These are phyloP conservation scores for Eupithecia tripunctaria DNA, from an alignment of 2,888 invertebrate genomes.

Conservation along the genomic window DNA sequence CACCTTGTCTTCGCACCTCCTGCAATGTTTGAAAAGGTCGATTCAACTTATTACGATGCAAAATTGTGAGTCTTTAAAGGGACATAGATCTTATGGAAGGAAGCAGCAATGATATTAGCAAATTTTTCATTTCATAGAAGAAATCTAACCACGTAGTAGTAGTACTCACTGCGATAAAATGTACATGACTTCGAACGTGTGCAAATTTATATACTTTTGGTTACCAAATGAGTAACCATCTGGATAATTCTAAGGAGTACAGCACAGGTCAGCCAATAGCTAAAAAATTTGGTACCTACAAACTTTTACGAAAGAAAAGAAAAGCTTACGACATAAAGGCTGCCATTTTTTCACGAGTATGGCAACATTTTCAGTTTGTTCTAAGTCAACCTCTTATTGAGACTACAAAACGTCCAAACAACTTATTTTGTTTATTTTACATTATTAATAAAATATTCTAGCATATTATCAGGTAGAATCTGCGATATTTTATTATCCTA, in stretches of 20 bases:
- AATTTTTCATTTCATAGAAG: constrained; percentile 57
- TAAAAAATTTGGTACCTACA: constrained; percentile 66
- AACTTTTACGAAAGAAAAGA: constrained; percentile 78
- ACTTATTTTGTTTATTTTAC: neutral
- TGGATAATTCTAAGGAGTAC: constrained; percentile 59
- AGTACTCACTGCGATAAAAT: constrained; percentile 74
- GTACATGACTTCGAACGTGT: constrained; percentile 68
- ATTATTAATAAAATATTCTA: neutral
- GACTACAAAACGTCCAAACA: neutral
- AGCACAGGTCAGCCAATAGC: constrained; percentile 63
- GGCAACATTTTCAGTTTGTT: constrained; percentile 63
- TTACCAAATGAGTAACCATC: constrained; percentile 58
- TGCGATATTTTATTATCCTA: neutral
- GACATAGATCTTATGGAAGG: neutral
- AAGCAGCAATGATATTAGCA: constrained; percentile 38
- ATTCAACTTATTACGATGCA: constrained; percentile 15
- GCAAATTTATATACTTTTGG: constrained; percentile 59
- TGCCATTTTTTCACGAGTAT: constrained; percentile 80
- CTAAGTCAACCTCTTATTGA: neutral
- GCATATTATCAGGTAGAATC: neutral
- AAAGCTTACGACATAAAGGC: constrained; percentile 83
- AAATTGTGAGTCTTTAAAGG: neutral
- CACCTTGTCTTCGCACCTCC: constrained; percentile 57
- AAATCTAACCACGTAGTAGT: constrained; percentile 73
- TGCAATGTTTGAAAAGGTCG: constrained; percentile 46